Conservation (phyloP, 2,888 invertebrate species). For the Anorthoa munda region DNA sequence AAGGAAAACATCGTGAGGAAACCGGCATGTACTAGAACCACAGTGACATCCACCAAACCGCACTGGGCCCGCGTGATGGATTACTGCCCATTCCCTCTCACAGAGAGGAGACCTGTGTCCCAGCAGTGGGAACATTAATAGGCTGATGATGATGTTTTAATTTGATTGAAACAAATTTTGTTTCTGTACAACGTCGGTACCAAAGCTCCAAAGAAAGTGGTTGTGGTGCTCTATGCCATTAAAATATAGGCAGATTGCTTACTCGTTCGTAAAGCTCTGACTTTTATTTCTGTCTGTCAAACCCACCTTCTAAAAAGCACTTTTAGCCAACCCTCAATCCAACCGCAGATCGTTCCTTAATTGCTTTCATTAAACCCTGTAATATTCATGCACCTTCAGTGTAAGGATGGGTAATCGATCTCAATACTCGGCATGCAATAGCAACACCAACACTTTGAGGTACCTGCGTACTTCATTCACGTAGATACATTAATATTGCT, state of each 20-base stretch:
- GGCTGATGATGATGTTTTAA: too few species aligned
- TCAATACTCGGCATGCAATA: conserved; percentile 48
- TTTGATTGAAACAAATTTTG: too few species aligned
- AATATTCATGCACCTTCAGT: conserved; percentile 58
- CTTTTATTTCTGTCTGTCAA: neutral
- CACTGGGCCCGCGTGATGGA: too few species aligned
- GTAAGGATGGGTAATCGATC: conserved; percentile 60
- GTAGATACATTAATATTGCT: conserved; percentile 76
- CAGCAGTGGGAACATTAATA: too few species aligned
- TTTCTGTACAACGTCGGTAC: too few species aligned
- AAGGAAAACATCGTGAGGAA: too few species aligned
- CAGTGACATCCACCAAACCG: too few species aligned
- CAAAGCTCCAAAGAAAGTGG: too few species aligned
- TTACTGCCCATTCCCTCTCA: too few species aligned
- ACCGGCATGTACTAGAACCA: too few species aligned
- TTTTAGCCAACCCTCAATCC: conserved; percentile 4
- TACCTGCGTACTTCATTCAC: conserved; percentile 40
- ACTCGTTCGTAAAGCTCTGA: neutral
- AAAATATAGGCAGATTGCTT: neutral
- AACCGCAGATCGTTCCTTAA: conserved; percentile 23
- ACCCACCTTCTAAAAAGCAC: neutral
- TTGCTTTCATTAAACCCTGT: conserved; percentile 49
- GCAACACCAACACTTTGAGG: conserved; percentile 47
- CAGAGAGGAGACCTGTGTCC: too few species aligned
- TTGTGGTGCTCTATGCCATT: too few species aligned